Evolutionary conservation across 2,113 vertebrate genomes (phyloP).

Genomic region (Otocyon megalotis): DNA sequence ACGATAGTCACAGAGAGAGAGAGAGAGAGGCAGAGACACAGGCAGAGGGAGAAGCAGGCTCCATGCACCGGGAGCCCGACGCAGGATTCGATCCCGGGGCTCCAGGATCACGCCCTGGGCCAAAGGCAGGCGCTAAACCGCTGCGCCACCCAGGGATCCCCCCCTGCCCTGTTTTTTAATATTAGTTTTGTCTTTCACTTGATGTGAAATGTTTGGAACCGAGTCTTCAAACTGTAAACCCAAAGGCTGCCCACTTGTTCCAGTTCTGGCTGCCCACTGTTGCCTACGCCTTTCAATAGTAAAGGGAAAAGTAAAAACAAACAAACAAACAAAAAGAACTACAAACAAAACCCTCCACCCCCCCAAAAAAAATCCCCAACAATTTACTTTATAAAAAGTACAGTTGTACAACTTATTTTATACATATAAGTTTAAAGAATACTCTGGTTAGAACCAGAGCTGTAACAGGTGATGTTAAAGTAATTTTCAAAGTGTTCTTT

Average conservation of each 20-base stretch:
- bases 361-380: no score
- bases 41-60: not conserved
- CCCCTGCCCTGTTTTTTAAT: not conserved
- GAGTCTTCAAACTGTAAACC: not conserved
- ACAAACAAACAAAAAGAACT: no score
- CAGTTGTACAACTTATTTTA: slow-evolving; percentile 20
- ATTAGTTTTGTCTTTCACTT: slow-evolving; percentile 11
- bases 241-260: not conserved
- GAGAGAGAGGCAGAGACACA: not conserved
- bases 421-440: not conserved
- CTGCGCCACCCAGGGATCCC: not conserved
- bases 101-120: not conserved
- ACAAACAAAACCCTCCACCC: no score
- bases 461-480: not conserved
- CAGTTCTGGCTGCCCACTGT: not conserved
- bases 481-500: not conserved
- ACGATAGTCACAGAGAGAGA: not conserved
- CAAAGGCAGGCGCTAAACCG: not conserved
- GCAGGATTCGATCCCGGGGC: not conserved
- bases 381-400: slow-evolving; percentile 2
- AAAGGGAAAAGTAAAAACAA: not conserved
- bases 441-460: slow-evolving; percentile 25
- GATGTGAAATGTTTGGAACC: slow-evolving; percentile 16
- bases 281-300: not conserved
- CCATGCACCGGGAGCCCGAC: not conserved